Conservation (phyloP, 2,113 vertebrate genomes). For the Rhodinocichla rosea region DNA sequence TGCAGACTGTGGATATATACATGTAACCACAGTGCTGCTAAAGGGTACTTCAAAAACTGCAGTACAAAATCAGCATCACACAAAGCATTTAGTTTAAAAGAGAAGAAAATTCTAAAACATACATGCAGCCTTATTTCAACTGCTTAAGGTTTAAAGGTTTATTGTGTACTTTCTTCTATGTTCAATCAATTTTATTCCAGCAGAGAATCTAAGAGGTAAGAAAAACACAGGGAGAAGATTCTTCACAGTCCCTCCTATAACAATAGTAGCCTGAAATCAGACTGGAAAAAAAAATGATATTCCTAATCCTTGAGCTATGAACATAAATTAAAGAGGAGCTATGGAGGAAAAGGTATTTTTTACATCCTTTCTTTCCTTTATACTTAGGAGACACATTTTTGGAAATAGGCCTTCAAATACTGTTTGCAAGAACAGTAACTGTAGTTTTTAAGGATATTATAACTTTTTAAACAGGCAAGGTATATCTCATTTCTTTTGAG, state of each 20-base stretch:
- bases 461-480: background rate
- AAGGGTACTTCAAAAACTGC: background rate
- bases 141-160: background rate
- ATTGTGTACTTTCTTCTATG: background rate
- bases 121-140: background rate
- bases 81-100: background rate
- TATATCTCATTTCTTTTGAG: background rate
- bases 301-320: background rate
- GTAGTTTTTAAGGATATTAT: background rate
- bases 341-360: background rate
- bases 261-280: background rate
- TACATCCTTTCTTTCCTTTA: background rate
- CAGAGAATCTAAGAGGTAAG: background rate
- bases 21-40: background rate
- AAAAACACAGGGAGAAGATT: background rate
- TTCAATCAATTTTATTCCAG: background rate
- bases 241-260: background rate
- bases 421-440: background rate
- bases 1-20: background rate
- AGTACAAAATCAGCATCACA: background rate
- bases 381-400: background rate
- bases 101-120: background rate
- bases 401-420: background rate
- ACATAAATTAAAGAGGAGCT: background rate
- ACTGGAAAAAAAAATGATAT: background rate